Percentiles rank a stretch among this genome's conserved stretches.
Conservation (phyloP, 2,797 vertebrate genomes). For the Malacoraja senta region DNA sequence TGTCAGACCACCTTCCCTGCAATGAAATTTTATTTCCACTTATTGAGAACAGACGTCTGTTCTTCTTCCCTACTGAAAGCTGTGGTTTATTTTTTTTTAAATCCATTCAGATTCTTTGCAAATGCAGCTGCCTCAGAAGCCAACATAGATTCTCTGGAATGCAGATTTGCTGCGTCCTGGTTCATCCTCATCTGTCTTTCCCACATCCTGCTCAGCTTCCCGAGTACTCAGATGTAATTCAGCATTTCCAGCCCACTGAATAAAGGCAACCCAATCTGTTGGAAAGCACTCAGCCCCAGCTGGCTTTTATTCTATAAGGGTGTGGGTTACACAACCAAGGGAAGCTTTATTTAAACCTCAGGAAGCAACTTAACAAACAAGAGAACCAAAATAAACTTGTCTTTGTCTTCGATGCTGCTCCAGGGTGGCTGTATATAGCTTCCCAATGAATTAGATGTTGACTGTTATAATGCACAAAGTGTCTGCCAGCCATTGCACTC, state of each 20-base stretch:
- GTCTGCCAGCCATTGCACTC: not conserved
- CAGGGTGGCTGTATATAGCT: conserved; percentile 7
- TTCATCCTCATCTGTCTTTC: conserved; percentile 38
- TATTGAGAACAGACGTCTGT: not conserved
- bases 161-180: conserved; percentile 31
- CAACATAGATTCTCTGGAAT: conserved; percentile 16
- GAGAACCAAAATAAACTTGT: conserved; percentile 38
- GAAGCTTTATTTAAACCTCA: conserved; percentile 34
- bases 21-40: not conserved
- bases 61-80: conserved; percentile 1
- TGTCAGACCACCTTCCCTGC: not conserved
- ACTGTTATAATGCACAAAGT: conserved; percentile 7
- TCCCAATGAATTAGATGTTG: not conserved
- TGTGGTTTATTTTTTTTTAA: not conserved
- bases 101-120: not conserved
- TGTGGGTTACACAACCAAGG: conserved; percentile 35
- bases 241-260: conserved; percentile 36
- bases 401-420: conserved; percentile 30
- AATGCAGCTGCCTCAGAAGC: conserved; percentile 29
- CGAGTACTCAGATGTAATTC: conserved; percentile 29
- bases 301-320: conserved; percentile 35
- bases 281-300: conserved; percentile 34
- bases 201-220: conserved; percentile 36
- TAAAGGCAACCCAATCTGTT: conserved; percentile 36
- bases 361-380: conserved; percentile 38